Base-by-base conservation (phyloP, 2,797 vertebrate genomes). In the Setipinna tenuifilis region DNA sequence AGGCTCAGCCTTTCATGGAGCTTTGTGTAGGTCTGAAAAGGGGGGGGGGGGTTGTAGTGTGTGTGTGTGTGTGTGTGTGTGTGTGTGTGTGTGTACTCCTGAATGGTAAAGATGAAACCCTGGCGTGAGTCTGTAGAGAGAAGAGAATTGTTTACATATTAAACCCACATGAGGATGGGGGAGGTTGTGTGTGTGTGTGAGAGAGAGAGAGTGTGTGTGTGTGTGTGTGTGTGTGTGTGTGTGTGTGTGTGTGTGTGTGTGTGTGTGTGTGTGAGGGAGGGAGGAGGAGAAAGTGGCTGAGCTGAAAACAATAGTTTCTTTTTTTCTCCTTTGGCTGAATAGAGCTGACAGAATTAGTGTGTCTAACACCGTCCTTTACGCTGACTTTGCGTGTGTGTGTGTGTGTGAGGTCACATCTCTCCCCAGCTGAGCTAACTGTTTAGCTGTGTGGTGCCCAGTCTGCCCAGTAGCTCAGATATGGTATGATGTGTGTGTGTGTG, bases 171-270 rank as follows among this genome's bases (percentile, higher is more conserved):
- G 86, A 78, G 35, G 16, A 44, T 78, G 71, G 31, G 71, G 31
- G 71, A 41, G 71, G 31, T 14, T 78, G 71, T 44, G 71, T 78
- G 71, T 78, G 71, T 21, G 25, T 31, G 65, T 71, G 28, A 17
- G 68, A 17, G 71, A 41, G 71, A 7, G 17, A 19, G 16, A 44
- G 17, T 6, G 35, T 85, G 44, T 91, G 82, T 90, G 87, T 44
- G 65, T 90, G 46, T n/a, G 44, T 81, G 87, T 80, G 4, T 48
- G 46, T 48, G 46, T 48, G 46, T 48, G 46, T 10, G 10, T 48
- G 46, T 48, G 46, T 48, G 46, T 48, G 46, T 48, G 46, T 48
- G 46, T 48, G 46, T 48, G 46, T 10, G 46, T 10, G 46, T 48
- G 46, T 48, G 46, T 48, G 46, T 48, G 50, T 3, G 50, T 3